Conservation (phyloP, 2,888 invertebrate species). For the Clanis bilineata region DNA sequence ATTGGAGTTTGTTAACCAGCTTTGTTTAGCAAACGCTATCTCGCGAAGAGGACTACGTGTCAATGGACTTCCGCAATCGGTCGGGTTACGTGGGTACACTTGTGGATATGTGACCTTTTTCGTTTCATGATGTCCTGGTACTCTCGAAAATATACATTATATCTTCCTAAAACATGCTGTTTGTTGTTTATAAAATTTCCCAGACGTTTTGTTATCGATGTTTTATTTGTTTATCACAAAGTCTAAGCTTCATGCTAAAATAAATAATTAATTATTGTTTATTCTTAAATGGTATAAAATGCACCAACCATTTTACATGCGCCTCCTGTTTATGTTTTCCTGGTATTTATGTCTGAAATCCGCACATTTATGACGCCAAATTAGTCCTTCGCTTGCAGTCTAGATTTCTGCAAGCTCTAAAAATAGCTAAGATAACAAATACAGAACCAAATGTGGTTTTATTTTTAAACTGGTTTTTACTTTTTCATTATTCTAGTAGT, state of each 20-base stretch:
- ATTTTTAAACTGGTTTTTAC: neutral
- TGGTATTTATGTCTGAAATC: neutral
- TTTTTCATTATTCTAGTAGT: neutral
- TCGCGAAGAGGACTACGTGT: neutral
- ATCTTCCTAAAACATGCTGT: too few species aligned
- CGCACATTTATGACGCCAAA: neutral
- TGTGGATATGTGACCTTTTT: constrained; percentile 41
- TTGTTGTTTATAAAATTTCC: neutral
- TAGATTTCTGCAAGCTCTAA: constrained; percentile 5
- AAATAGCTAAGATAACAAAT: neutral
- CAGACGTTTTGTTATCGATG: neutral
- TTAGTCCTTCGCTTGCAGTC: neutral
- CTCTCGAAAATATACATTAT: constrained; percentile 16
- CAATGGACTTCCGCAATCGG: constrained; percentile 34
- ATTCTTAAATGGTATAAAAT: neutral
- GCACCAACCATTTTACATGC: neutral
- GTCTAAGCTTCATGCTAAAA: too few species aligned
- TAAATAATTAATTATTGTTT: too few species aligned
- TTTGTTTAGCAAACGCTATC: constrained; percentile 21
- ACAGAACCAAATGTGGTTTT: neutral
- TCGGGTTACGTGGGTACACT: constrained; percentile 35
- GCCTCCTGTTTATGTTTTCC: neutral
- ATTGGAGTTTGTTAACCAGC: constrained; percentile 36
- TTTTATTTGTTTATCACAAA: neutral
- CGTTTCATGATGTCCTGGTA: constrained; percentile 49